phyloP scores from a whole-genome alignment of 2,797 vertebrate species.

The Pachyuromys duprasi region DNA sequence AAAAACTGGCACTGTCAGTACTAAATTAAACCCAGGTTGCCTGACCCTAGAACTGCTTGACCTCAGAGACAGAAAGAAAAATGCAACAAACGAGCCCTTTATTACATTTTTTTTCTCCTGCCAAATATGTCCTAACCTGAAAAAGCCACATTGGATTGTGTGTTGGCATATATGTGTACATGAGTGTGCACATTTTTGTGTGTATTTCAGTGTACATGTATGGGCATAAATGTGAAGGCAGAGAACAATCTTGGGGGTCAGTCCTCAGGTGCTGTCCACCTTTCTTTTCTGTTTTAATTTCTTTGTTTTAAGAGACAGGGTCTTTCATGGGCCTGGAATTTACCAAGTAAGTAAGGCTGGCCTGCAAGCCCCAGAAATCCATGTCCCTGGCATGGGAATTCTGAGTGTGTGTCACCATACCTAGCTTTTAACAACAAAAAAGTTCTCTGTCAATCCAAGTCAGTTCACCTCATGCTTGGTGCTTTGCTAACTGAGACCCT shows the following conservation, averaged over 20 bases:
- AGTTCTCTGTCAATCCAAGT: not conserved
- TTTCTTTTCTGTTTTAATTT: not conserved
- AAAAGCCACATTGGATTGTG: not conserved
- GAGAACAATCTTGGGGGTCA: not conserved
- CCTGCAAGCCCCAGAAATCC: not conserved
- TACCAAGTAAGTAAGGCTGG: not conserved
- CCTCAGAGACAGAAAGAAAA: conserved; percentile 38
- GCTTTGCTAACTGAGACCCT: not conserved
- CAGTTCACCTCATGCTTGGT: not conserved
- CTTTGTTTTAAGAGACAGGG: not conserved
- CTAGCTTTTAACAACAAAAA: not conserved
- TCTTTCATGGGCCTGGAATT: not conserved
- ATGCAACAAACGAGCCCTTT: not conserved
- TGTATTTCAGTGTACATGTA: not conserved
- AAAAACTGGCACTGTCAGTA: not conserved
- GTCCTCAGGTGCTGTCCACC: not conserved
- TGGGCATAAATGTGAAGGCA: too few relatives aligned
- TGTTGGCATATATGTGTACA: not conserved
- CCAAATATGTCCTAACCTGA: not conserved
- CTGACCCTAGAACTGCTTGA: not conserved
- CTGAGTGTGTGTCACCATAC: not conserved
- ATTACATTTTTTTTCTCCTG: conserved; percentile 22
- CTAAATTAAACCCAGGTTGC: not conserved
- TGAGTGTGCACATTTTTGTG: not conserved
- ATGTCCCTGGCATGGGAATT: not conserved